Percentiles rank a stretch among this genome's conserved stretches.
Conservation (phyloP, 1,140 invertebrate species). For the Trachymyrmex cornetzi region DNA sequence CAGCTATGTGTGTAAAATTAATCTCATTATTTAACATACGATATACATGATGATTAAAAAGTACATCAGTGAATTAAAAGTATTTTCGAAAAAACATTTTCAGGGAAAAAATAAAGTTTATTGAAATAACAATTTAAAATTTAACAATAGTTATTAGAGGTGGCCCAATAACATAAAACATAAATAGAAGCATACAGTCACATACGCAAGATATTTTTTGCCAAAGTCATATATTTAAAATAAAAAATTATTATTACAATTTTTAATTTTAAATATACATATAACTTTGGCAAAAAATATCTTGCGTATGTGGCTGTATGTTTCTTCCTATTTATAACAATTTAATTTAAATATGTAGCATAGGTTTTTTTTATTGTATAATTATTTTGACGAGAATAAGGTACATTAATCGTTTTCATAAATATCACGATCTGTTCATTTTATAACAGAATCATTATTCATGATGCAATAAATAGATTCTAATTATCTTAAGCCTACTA, state of each 20-base stretch:
- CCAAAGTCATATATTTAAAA: too few relatives aligned
- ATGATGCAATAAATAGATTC: background rate
- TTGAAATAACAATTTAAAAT: background rate
- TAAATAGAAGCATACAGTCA: too few relatives aligned
- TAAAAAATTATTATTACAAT: too few relatives aligned
- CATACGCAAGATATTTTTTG: too few relatives aligned
- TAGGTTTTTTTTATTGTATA: background rate
- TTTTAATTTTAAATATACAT: too few relatives aligned
- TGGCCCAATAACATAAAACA: too few relatives aligned
- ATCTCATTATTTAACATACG: background rate
- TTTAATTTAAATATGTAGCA: too few relatives aligned
- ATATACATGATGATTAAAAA: background rate
- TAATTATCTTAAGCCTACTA: conserved; percentile 12
- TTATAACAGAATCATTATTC: background rate
- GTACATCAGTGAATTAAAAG: background rate
- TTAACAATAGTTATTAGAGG: too few relatives aligned
- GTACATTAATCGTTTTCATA: background rate
- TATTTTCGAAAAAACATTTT: background rate
- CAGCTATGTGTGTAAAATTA: background rate
- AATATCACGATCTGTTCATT: background rate
- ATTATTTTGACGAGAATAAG: background rate
- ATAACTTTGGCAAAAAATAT: too few relatives aligned
- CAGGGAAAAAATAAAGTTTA: background rate
- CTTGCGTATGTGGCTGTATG: too few relatives aligned
- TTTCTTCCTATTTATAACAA: too few relatives aligned